These are phyloP conservation scores for Rhinogobio ventralis DNA, from an alignment of 2,797 vertebrate genomes.

Conservation along the genomic window DNA sequence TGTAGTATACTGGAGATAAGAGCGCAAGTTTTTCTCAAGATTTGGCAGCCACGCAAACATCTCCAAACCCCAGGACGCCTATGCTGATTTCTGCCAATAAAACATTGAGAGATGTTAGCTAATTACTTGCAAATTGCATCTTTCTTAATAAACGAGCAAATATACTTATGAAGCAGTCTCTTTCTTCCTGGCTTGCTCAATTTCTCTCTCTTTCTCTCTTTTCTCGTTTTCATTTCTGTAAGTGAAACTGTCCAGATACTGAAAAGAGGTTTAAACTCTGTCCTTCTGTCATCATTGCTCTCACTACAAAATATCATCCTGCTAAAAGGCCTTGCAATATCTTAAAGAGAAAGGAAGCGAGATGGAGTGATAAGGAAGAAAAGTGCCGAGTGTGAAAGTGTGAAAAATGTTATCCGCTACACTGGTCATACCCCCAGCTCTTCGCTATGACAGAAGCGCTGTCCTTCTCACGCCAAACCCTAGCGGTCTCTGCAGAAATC, in stretches of 20 bases:
- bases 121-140: conserved; percentile 54
- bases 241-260: not conserved
- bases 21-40: conserved; percentile 44
- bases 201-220: not conserved
- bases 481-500: not conserved
- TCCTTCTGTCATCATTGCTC: conserved; percentile 11
- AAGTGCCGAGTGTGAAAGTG: conserved; percentile 14
- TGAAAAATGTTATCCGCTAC: conserved; percentile 1
- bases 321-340: not conserved
- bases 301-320: not conserved
- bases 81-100: conserved; percentile 47
- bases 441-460: not conserved
- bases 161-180: conserved; percentile 16
- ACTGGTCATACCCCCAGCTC: not conserved
- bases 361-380: conserved; percentile 5
- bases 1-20: conserved; percentile 79
- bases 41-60: conserved; percentile 42
- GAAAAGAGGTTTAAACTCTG: not conserved
- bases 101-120: conserved; percentile 41
- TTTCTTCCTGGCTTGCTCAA: not conserved
- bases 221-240: not conserved
- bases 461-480: not conserved
- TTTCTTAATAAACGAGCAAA: conserved; percentile 56
- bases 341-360: conserved; percentile 18
- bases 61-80: conserved; percentile 35